Base-by-base conservation (phyloP, 2,888 invertebrate species). In the Temnothorax unifasciatus region DNA sequence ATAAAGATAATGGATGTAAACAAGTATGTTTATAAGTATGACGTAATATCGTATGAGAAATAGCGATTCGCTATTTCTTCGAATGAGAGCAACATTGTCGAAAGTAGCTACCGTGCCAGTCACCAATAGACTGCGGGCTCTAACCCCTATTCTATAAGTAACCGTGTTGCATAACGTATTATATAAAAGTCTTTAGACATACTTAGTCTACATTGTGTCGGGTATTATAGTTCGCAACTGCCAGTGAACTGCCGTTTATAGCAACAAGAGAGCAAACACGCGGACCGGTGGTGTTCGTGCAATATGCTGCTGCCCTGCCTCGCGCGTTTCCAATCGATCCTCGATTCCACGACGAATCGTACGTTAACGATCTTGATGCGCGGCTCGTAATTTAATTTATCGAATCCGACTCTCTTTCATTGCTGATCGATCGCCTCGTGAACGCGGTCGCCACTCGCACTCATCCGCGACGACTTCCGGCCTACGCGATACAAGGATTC, bases 391-490 rank as follows among this genome's bases (percentile, higher is more conserved):
- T 73, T 79, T 38, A 61, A 81, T 81, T 59, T 38, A 81, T 38
- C 47, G 66, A 47, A 47, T 68, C 29, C 66, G 11, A 29, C 9
- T 68, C 47, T 59, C 47, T 47, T 29, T 47, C 47, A 21, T 21
- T 34, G 34, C 15, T 59, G 77, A 79, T 68, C 52, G 74, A 61
- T 61, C 38, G 47, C 25, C 29, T 29, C 15, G 75, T 15, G 34
- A 44, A 52, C 38, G 66, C 29, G 44, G 41, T 18, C 34, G 41
- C n/a, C 77, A 25, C 38, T 77, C 29, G 71, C 79, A 13, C 59
- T 71, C 57, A 69, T 71, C 71, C 59, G 59, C 47, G 71, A 79
- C 38, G 79, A 81, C 73, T 81, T 71, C 63, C 82, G 82, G 63
- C 21, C n/a, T 82, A 76, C 82, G 76, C 82, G 52, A 75, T 41